Base-by-base conservation (phyloP, 30 jellyfish, hydroid and myxozoan genomes). In the Turritopsis rubra region DNA sequence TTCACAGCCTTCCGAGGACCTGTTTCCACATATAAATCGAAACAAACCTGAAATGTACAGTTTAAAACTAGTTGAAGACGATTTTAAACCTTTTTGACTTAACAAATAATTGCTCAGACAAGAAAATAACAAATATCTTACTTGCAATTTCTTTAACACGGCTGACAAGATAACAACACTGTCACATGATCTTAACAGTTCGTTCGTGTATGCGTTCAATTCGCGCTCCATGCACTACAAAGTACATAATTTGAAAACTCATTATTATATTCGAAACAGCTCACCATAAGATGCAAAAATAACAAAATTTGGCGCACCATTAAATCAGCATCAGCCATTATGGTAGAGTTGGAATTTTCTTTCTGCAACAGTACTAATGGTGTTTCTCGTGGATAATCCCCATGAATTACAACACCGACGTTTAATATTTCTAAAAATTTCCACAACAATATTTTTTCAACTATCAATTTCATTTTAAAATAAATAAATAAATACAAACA, bases 321-420 rank as follows among this genome's bases (percentile, higher is more conserved):
- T 68, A 68, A 68, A 68, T 68, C 77, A 68, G 30, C 77, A 8
- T 8, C 21, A 7, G 77, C 28, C 31, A n/a, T 68, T 27, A 68
- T 22, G 19, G 16, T 27, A 7, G 77, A 9, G 17, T 19, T 19
- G 9, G 30, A 76, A 29, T 24, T 82, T 24, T 71, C 29, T 20
- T 20, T 3, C 16, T 29, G 16, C 84, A 88, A 72, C 21, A 84
- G 90, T 54, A 90, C 82, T 1, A 90, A 24, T 26, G 97, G 96
- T 8, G 95, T 88, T 29, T 83, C 82, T 54, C 84, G 73, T 21
- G 97, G 97, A 65, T 86, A 90, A 73, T 90, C 79, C 13, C 28
- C 81, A 31, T 86, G 90, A 65, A 90, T 83, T 7, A 86, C 86
- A 28, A 90, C 86, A 1, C 83, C 85, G 21, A 81, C 95, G n/a